Evolutionary conservation across 2,888 invertebrate species (phyloP).

Genomic region (Pilophorus perplexus): DNA sequence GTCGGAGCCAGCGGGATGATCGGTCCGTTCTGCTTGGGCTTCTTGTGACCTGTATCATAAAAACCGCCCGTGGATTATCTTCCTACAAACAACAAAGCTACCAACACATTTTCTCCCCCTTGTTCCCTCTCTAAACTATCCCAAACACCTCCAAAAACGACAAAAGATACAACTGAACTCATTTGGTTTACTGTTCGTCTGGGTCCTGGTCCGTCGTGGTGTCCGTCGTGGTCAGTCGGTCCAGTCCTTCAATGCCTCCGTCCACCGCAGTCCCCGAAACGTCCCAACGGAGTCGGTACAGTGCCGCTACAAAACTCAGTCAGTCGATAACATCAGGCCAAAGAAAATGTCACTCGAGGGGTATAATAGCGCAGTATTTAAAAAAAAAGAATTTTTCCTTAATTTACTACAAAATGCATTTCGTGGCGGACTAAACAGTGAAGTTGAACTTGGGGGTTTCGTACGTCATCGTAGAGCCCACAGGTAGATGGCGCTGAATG

Average conservation of each 20-base stretch:
- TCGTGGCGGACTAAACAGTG: too few relatives aligned
- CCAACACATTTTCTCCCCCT: neutral
- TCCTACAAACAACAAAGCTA: neutral
- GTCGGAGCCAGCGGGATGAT: slow-evolving; percentile 42
- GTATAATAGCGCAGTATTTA: too few relatives aligned
- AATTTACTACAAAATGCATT: too few relatives aligned
- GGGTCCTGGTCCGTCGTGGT: neutral
- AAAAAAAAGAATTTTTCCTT: too few relatives aligned
- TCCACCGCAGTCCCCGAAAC: neutral
- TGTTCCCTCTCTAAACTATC: too few relatives aligned
- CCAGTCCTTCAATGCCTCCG: neutral
- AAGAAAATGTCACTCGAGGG: neutral
- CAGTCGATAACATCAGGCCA: slow-evolving; percentile 5
- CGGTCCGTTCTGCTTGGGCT: slow-evolving; percentile 8
- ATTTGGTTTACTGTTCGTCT: slow-evolving; percentile 17
- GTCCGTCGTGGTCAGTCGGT: too few relatives aligned
- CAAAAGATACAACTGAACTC: slow-evolving; percentile 7
- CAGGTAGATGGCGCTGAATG: too few relatives aligned
- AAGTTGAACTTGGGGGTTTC: too few relatives aligned
- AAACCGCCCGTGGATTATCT: too few relatives aligned
- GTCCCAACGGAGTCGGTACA: neutral
- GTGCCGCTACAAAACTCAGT: slow-evolving; percentile 17
- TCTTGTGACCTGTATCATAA: neutral
- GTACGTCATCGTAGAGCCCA: too few relatives aligned
- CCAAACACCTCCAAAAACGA: too few relatives aligned